Percentiles rank a stretch among this genome's conserved stretches.
These are phyloP conservation scores for Chromobotia macracanthus DNA, from an alignment of 2,797 vertebrate genomes.

Conservation along the genomic window DNA sequence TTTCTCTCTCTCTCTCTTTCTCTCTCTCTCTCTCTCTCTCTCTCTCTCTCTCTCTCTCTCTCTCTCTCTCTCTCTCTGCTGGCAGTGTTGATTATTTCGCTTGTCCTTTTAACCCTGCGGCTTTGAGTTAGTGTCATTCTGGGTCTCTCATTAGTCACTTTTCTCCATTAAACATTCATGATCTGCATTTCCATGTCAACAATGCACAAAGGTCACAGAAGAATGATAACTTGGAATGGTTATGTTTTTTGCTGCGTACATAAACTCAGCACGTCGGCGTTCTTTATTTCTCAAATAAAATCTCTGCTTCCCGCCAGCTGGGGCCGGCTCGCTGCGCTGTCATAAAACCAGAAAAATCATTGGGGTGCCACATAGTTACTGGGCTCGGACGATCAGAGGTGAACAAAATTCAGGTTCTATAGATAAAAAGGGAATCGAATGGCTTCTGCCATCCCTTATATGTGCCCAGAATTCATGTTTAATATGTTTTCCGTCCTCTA, in stretches of 20 bases:
- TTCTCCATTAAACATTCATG: constrained; percentile 77
- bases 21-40: not conserved
- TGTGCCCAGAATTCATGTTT: constrained; percentile 30
- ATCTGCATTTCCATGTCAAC: constrained; percentile 69
- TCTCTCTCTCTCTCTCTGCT: constrained; percentile 15
- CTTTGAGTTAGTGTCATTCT: constrained; percentile 47
- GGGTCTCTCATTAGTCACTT: constrained; percentile 69
- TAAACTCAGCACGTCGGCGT: constrained; percentile 38
- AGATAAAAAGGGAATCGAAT: constrained; percentile 32
- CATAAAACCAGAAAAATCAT: constrained; percentile 59
- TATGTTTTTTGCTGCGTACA: constrained; percentile 53
- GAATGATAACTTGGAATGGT: constrained; percentile 65
- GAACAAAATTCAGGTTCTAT: constrained; percentile 48
- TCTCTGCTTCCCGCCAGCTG: constrained; percentile 58
- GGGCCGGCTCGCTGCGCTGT: constrained; percentile 43
- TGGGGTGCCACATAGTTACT: constrained; percentile 35
- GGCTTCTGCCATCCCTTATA: constrained; percentile 28
- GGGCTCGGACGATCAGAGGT: constrained; percentile 45
- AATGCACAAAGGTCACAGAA: constrained; percentile 74
- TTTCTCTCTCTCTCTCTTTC: constrained; percentile 23
- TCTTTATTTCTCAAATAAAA: constrained; percentile 60
- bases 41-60: not conserved
- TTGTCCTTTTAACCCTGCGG: constrained; percentile 40
- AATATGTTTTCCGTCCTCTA: constrained; percentile 25
- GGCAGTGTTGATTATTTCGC: constrained; percentile 45